A percentile compares a stretch with the other conserved stretches of the same genome.
These are phyloP conservation scores for Lithosia quadra DNA, from an alignment of 2,888 invertebrate genomes.

Conservation along the genomic window DNA sequence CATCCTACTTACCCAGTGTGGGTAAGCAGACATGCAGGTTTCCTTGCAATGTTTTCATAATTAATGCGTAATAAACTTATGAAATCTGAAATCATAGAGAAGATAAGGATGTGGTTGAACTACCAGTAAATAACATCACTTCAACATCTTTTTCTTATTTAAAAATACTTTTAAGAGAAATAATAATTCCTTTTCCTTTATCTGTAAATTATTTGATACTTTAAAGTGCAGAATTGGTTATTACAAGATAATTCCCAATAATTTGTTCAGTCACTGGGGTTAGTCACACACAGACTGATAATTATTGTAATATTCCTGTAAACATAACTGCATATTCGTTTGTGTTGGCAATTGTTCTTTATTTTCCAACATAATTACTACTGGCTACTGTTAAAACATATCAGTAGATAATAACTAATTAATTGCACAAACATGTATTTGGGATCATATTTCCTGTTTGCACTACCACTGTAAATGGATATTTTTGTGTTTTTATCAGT, in stretches of 20 bases:
- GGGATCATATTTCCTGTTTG: constrained; percentile 54
- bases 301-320: background rate
- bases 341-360: background rate
- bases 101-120: background rate
- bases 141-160: too few relatives aligned
- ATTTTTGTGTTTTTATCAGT: background rate
- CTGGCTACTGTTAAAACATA: background rate
- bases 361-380: background rate
- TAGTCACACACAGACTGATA: background rate
- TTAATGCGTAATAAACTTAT: background rate
- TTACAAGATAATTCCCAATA: too few relatives aligned
- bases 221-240: too few relatives aligned
- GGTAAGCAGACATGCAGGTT: too few relatives aligned
- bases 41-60: background rate
- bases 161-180: too few relatives aligned
- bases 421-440: constrained; percentile 13
- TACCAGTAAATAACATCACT: background rate
- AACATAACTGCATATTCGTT: background rate
- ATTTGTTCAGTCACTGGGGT: background rate
- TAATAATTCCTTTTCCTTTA: background rate
- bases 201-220: background rate
- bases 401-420: background rate
- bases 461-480: background rate
- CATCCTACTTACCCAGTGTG: background rate
- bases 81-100: background rate